Base-by-base conservation (phyloP, 2,113 vertebrate genomes). In the Lepus timidus region DNA sequence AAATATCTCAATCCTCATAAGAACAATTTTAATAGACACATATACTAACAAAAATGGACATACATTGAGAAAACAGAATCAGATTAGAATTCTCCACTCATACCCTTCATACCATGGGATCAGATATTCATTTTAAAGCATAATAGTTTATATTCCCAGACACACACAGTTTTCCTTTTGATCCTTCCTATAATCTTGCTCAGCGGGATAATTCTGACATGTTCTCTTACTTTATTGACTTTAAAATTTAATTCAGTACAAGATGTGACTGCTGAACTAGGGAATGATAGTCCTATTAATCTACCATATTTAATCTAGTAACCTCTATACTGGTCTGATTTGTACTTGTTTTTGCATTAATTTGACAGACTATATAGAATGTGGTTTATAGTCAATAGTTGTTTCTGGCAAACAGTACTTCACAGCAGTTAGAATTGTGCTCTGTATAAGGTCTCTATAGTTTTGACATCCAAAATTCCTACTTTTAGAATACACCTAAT, bases 121-220 rank as follows among this genome's bases (percentile, higher is more conserved):
- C 9, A 79, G 70, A 79, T 88, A 84, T 29, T n/a, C 29, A 82
- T 74, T n/a, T 91, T 78, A 55, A 94, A 86, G 17, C 6, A 39
- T 75, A 88, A 76, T 76, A 82, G 61, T 71, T 78, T 64, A 76
- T 49, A 33, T 88, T 39, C 22, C 55, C 73, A 85, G 55, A n/a
- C 16, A 71, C 20, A 87, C 16, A 78, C 39, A 79, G n/a, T 83
- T 95, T 88, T 86, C 67, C 16, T 93, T 88, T 85, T 79, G 65
- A 58, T 71, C 25, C 25, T 70, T 90, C 31, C 52, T 76, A 52
- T 31, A 83, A 12, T 65, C 52, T 93, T 82, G 27, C 25, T 89
- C 31, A 73, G 20, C 3, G 19, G 55, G 64, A 58, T 90, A 93
- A 86, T 94, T 78, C 39, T 88, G 64, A 83, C 4, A 75, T 83